Conservation (phyloP, 2,797 vertebrate genomes). For the Meriones psammophilus region DNA sequence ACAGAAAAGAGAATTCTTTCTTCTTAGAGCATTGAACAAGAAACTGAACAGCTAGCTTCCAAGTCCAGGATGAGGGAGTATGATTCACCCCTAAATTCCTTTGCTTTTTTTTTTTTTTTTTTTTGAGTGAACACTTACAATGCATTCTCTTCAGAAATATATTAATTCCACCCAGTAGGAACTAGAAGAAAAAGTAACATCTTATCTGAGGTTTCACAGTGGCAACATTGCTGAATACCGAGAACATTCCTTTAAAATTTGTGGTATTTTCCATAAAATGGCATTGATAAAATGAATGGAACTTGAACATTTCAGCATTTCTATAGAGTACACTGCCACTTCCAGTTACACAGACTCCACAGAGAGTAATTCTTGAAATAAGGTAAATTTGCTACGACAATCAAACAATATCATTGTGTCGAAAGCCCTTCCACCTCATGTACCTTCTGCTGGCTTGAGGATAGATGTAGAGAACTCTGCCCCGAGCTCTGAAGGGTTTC, state of each 20-base stretch:
- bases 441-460: background rate
- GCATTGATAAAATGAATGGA: background rate
- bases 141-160: conserved; percentile 45
- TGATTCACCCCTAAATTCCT: conserved; percentile 35
- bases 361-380: conserved; percentile 37
- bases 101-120: conserved; percentile 70
- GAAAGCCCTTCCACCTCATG: background rate
- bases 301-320: conserved; percentile 29
- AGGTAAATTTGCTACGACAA: conserved; percentile 35
- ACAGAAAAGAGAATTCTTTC: conserved; percentile 47
- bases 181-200: conserved; percentile 60
- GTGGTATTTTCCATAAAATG: conserved; percentile 56
- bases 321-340: background rate
- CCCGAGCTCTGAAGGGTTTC: conserved; percentile 22
- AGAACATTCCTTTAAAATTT: conserved; percentile 31
- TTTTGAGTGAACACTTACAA: conserved; percentile 46
- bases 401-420: background rate
- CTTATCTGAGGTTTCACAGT: conserved; percentile 3
- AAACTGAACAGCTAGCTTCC: conserved; percentile 4
- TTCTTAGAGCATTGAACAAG: background rate
- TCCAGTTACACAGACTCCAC: conserved; percentile 31
- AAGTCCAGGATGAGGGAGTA: conserved; percentile 13
- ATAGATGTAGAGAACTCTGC: background rate
- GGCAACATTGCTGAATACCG: conserved; percentile 45
- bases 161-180: conserved; percentile 26